These are phyloP conservation scores for Sycophaga agraensis DNA, from an alignment of 1,140 invertebrate species.

Conservation along the genomic window DNA sequence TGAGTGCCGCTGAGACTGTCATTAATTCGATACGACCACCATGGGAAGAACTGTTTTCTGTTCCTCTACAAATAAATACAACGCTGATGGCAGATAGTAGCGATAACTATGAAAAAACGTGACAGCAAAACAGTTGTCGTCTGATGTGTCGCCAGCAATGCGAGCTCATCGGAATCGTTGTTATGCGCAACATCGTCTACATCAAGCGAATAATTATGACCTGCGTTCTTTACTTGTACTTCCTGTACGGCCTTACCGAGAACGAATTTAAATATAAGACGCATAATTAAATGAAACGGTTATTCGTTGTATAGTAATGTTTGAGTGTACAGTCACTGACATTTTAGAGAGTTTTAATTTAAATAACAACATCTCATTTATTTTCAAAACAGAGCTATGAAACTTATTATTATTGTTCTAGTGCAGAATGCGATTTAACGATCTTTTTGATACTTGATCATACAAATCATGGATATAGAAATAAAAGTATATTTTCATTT, in stretches of 20 bases:
- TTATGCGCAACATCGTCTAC: constrained; percentile 17
- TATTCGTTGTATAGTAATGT: no score
- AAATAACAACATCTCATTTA: no score
- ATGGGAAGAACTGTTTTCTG: constrained; percentile 56
- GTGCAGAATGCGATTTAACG: no score
- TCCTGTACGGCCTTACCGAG: background rate
- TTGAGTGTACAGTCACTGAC: no score
- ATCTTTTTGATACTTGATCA: no score
- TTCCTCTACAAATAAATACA: constrained; percentile 48
- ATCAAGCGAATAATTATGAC: constrained; percentile 12
- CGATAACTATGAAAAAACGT: background rate
- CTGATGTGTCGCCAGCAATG: background rate
- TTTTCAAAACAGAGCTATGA: no score
- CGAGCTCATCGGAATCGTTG: background rate
- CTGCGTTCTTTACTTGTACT: constrained; percentile 7
- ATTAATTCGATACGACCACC: constrained; percentile 50
- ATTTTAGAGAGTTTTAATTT: no score
- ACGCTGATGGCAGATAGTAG: background rate
- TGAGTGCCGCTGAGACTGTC: constrained; percentile 45
- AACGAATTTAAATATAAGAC: background rate
- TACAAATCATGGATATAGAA: no score
- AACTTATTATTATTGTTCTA: no score
- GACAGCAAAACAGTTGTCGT: background rate
- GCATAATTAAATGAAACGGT: background rate
- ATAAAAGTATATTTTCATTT: no score